Base-by-base conservation (phyloP, 2,113 vertebrate species). In the Lates calcarifer region DNA sequence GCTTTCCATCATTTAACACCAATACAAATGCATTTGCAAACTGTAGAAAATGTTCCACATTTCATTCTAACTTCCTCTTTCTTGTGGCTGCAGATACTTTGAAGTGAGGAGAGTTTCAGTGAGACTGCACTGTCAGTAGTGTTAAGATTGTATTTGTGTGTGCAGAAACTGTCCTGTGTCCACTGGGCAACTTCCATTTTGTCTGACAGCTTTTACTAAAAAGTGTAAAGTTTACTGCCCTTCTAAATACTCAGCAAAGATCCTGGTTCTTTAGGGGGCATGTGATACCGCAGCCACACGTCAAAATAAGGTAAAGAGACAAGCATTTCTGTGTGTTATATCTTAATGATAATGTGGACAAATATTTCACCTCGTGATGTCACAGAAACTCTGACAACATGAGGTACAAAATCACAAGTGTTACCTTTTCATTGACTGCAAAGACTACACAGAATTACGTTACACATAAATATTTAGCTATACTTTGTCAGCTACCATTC, bases 331-430 rank as follows among this genome's bases (percentile, higher is more conserved):
- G 39, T 4, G 12, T 22, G 12, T 62, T 47, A 24, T 29, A 55
- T 51, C n/a, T 64, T 18, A 31, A 62, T 79, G 22, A 53, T 74
- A 60, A 72, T 22, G 5, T 43, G 26, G 15, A 69, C 51, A 57
- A 37, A 82, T 13, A 33, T 28, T 18, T 45, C 8, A 11, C 66
- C 61, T 75, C 31, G 2, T 26, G 62, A 69, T 53, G 47, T 79
- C 28, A 57, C 51, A 55, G 39, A 66, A 56, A 55, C 24, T 22
- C 22, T 51, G 58, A 84, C 29, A 73, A 56, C 80, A 74, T 31
- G 49, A 88, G 71, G 60, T 77, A 84, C 63, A 53, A 79, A 82
- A 77, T 77, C 87, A 90, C 87, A 85, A 87, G 68, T 72, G 74
- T 77, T 70, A 83, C 68, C 84, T 81, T 86, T 79, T 56, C 80